Conservation (phyloP, 2,113 vertebrate species). For the Thunnus maccoyii region DNA sequence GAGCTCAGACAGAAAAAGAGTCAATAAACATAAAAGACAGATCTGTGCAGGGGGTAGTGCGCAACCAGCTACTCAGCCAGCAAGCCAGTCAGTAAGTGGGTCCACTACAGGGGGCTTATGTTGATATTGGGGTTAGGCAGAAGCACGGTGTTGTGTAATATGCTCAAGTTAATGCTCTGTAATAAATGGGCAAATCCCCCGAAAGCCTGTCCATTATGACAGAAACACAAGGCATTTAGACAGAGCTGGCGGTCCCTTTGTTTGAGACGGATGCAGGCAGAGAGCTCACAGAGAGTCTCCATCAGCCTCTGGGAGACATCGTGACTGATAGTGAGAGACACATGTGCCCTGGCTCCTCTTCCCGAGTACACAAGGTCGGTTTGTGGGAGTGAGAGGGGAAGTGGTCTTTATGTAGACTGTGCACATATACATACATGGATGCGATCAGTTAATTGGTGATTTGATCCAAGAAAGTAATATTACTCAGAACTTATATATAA, state of each 20-base stretch:
- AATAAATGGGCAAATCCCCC: slow-evolving; percentile 77
- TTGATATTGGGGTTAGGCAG: slow-evolving; percentile 70
- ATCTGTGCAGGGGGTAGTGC: slow-evolving; percentile 20
- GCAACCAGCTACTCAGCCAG: slow-evolving; percentile 46
- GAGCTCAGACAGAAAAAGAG: slow-evolving; percentile 36
- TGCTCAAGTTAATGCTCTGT: slow-evolving; percentile 75
- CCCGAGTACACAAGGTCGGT: slow-evolving; percentile 29
- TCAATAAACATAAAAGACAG: slow-evolving; percentile 54
- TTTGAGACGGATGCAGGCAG: slow-evolving; percentile 40
- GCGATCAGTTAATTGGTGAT: background rate
- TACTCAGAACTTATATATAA: background rate
- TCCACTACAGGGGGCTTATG: slow-evolving; percentile 66
- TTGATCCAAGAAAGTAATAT: slow-evolving; percentile 5
- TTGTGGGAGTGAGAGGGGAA: slow-evolving; percentile 35
- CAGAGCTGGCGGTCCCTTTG: slow-evolving; percentile 58
- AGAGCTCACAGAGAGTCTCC: slow-evolving; percentile 55
- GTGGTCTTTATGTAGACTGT: background rate
- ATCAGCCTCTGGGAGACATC: slow-evolving; percentile 50
- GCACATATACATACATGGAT: background rate
- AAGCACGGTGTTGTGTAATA: slow-evolving; percentile 68
- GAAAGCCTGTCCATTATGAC: slow-evolving; percentile 75
- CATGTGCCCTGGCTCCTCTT: slow-evolving; percentile 42
- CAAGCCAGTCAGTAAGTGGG: slow-evolving; percentile 57
- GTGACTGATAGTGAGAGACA: slow-evolving; percentile 57
- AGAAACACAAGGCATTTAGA: slow-evolving; percentile 70